Base-by-base conservation (phyloP, 2,888 invertebrate species). In the Thecophora atra region DNA sequence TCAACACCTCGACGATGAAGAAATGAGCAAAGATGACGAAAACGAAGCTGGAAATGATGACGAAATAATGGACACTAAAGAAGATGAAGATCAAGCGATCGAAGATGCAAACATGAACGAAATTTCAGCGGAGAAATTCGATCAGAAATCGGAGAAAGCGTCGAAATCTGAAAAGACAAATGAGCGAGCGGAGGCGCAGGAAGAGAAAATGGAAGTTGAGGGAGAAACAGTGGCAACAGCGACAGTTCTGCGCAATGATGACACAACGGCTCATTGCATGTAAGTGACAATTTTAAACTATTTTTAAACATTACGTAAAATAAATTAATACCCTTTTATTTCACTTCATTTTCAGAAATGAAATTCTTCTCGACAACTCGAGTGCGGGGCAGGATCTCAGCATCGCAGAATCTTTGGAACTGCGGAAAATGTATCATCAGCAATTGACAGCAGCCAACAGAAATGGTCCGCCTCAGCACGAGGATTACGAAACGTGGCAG, bases 231-330 rank as follows among this genome's bases (percentile, higher is more conserved):
- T 93, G 0, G 82, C 88, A 69, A 97, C 97, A 0, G 83, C 87
- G 71, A 89, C 87, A 0, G 94, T 92, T 17, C 87, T 89, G 0
- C 88, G 96, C 75, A 92, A 92, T 52, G 84, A 84, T 0, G 94
- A 94, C 24, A 92, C 94, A 0, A 90, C 91, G 0, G 93, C 94
- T 78, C 94, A 95, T 83, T 96, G 95, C 64, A 87, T 87, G 91
- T 90, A 83, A 85, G 85, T 81, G 51, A 37, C 37, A 68, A 24
- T 44, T 26, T 17, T 17, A 1, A n/a, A 30, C n/a, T n/a, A n/a
- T 17, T 62, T n/a, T 30, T 69, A 47, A 63, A 60, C 19, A 62
- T 56, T 54, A 63, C 30, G 17, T 65, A 44, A 28, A 37, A 15
- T 67, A 63, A 24, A 58, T 28, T 28, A 42, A 56, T 13, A 54